Evolutionary conservation across 2,797 vertebrate species (phyloP).

Genomic region (Myotis findleyi): DNA sequence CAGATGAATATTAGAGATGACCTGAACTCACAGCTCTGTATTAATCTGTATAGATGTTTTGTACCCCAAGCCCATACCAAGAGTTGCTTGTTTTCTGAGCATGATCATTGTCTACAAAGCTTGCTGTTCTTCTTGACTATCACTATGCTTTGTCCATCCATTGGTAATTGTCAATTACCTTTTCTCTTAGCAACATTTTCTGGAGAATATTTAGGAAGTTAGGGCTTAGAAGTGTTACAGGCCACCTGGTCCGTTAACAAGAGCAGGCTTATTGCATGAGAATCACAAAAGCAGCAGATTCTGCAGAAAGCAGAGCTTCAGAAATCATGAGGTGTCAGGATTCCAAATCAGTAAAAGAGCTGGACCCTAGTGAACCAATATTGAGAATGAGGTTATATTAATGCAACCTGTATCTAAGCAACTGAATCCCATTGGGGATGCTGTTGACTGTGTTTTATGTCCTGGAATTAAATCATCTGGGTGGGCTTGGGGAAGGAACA

Average conservation of each 20-base stretch:
- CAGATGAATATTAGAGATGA: not conserved
- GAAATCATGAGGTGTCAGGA: not conserved
- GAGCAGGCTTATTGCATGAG: not conserved
- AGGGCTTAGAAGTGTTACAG: not conserved
- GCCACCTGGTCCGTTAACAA: too few species aligned
- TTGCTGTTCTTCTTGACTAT: not conserved
- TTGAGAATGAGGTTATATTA: not conserved
- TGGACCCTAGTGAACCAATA: not conserved
- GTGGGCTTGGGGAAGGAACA: not conserved
- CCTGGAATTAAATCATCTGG: not conserved
- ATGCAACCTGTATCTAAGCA: not conserved
- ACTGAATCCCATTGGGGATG: not conserved
- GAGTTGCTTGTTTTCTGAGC: not conserved
- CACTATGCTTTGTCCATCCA: not conserved
- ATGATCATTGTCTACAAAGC: not conserved
- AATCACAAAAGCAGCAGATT: not conserved
- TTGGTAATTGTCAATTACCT: too few species aligned
- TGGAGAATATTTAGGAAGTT: not conserved
- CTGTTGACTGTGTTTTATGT: not conserved
- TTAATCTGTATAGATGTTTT: not conserved
- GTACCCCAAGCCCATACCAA: not conserved
- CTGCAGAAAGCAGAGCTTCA: not conserved
- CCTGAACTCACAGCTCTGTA: not conserved
- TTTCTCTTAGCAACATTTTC: not conserved
- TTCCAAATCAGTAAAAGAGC: not conserved